Conservation (phyloP, 2,888 invertebrate genomes). For the Lumbricus terrestris region DNA sequence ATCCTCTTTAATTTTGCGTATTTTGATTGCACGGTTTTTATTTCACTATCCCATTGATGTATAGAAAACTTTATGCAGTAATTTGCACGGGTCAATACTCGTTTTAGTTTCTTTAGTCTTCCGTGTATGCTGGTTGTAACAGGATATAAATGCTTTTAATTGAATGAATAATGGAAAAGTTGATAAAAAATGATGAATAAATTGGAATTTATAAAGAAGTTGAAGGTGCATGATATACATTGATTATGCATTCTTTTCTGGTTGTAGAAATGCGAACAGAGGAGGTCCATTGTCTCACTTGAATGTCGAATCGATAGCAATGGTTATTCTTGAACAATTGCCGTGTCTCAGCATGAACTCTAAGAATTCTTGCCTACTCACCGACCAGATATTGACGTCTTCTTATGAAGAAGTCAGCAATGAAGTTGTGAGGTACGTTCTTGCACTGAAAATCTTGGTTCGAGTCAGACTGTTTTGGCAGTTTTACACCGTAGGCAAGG, state of each 20-base stretch:
- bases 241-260: background rate
- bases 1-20: too few species aligned
- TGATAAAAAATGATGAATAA: background rate
- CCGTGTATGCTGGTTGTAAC: background rate
- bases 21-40: too few species aligned
- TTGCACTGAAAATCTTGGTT: background rate
- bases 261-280: slow-evolving; percentile 35
- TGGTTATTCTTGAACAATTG: slow-evolving; percentile 37
- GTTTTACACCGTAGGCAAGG: too few species aligned
- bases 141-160: background rate
- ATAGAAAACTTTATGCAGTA: too few species aligned
- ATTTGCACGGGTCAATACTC: too few species aligned
- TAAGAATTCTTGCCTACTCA: slow-evolving; percentile 28
- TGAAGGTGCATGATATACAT: background rate
- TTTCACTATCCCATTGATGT: too few species aligned
- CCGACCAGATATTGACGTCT: slow-evolving; percentile 29
- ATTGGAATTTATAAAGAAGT: background rate
- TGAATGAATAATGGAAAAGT: background rate
- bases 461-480: too few species aligned
- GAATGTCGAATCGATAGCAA: slow-evolving; percentile 31
- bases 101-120: too few species aligned
- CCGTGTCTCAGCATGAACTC: slow-evolving; percentile 33
- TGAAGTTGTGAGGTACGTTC: slow-evolving; percentile 27
- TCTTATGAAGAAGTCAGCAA: slow-evolving; percentile 10
- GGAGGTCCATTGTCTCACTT: slow-evolving; percentile 30